Percentiles rank a stretch among this genome's conserved stretches.
These are phyloP conservation scores for Herpailurus yagouaroundi DNA, from an alignment of 2,113 vertebrate species.

Conservation along the genomic window DNA sequence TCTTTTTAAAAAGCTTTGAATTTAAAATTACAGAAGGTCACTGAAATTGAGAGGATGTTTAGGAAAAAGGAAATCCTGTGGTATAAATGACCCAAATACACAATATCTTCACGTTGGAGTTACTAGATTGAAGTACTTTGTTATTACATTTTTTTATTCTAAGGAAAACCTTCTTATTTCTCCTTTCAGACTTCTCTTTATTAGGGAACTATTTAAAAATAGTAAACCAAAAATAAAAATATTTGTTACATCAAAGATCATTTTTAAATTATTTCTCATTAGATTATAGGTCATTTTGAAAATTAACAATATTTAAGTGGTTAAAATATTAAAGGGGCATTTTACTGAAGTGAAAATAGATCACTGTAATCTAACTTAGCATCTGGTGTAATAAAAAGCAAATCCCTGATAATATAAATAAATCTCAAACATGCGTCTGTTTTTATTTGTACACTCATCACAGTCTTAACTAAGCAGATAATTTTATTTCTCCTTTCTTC, in stretches of 20 bases:
- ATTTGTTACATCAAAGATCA: background rate
- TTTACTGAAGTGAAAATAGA: slow-evolving; percentile 27
- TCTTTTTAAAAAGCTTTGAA: slow-evolving; percentile 46
- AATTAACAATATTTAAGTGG: background rate
- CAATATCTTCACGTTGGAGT: background rate
- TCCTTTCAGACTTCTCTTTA: background rate
- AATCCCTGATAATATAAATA: background rate
- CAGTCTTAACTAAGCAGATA: background rate
- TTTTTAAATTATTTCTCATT: background rate
- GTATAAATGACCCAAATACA: background rate
- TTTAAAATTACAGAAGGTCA: background rate
- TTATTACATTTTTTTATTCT: background rate
- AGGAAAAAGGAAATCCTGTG: slow-evolving; percentile 18
- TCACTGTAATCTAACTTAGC: slow-evolving; percentile 3
- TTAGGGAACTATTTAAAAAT: background rate
- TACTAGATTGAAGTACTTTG: slow-evolving; percentile 50
- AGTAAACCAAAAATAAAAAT: background rate
- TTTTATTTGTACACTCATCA: background rate
- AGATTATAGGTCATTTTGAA: slow-evolving; percentile 38
- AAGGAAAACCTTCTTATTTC: background rate
- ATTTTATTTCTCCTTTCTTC: background rate
- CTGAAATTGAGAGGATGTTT: slow-evolving; percentile 18
- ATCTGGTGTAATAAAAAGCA: background rate
- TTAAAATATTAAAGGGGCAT: background rate
- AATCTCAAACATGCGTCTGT: background rate